Evolutionary conservation across 2,113 vertebrate genomes (phyloP).

Genomic region (Menura novaehollandiae): DNA sequence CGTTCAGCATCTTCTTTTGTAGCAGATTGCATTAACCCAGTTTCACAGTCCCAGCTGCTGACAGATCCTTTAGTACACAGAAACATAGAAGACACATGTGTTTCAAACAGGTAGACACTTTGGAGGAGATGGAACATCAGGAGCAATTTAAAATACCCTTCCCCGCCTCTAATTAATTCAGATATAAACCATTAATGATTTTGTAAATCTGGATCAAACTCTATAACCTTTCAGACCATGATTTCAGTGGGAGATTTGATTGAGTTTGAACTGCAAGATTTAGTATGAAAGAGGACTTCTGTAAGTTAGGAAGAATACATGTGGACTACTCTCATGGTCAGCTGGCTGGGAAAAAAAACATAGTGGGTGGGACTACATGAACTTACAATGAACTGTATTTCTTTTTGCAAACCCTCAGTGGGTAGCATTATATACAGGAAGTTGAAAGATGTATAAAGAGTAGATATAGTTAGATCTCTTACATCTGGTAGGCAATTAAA

Average conservation of each 20-base stretch:
- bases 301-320: not conserved
- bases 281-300: not conserved
- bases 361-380: not conserved
- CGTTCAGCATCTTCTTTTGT: not conserved
- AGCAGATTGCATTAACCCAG: not conserved
- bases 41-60: not conserved
- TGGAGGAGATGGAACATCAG: not conserved
- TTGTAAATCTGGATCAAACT: not conserved
- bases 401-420: not conserved
- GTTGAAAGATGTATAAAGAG: not conserved
- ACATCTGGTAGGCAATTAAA: not conserved
- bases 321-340: not conserved
- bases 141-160: not conserved
- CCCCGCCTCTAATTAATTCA: not conserved
- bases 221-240: fast-evolving
- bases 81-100: not conserved
- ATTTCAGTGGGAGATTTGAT: not conserved
- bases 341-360: not conserved
- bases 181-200: not conserved
- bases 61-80: not conserved
- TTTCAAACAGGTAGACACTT: not conserved
- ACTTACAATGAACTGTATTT: not conserved
- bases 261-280: not conserved
- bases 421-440: not conserved
- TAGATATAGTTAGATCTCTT: not conserved